phyloP scores from a whole-genome alignment of 2,797 vertebrate species.

The Enteromius afrohamiltoni region DNA sequence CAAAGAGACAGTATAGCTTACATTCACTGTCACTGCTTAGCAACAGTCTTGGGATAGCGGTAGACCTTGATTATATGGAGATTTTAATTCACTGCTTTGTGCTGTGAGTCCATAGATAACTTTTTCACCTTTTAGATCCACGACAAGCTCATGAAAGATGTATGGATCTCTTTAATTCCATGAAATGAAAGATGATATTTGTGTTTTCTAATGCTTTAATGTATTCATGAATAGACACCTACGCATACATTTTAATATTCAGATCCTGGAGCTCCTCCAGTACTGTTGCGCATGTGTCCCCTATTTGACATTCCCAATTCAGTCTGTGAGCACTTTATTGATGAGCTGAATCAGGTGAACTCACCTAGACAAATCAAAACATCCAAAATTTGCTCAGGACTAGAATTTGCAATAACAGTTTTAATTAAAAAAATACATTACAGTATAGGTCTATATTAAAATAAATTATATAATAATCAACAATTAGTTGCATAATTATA shows the following conservation, averaged over 20 bases:
- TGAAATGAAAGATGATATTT: background rate
- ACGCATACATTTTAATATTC: background rate
- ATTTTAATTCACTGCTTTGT: background rate
- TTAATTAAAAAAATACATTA: background rate
- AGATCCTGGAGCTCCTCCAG: background rate
- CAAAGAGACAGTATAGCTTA: background rate
- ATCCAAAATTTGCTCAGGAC: background rate
- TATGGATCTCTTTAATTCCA: background rate
- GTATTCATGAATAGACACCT: background rate
- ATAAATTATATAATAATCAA: no score
- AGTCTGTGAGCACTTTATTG: background rate
- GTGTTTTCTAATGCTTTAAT: background rate
- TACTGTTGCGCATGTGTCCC: background rate
- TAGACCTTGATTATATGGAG: background rate
- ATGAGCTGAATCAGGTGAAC: background rate
- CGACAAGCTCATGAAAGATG: background rate
- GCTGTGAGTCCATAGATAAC: background rate
- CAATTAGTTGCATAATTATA: no score
- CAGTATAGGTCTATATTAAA: background rate
- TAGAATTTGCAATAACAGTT: background rate
- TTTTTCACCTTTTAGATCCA: background rate
- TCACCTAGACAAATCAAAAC: background rate
- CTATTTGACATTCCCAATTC: background rate
- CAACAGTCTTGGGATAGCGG: background rate
- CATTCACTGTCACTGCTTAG: slow-evolving; percentile 18